A percentile compares a stretch with the other conserved stretches of the same genome.
These are phyloP conservation scores for Chrysolina oricalcia DNA, from an alignment of 2,888 invertebrate genomes.

Conservation along the genomic window DNA sequence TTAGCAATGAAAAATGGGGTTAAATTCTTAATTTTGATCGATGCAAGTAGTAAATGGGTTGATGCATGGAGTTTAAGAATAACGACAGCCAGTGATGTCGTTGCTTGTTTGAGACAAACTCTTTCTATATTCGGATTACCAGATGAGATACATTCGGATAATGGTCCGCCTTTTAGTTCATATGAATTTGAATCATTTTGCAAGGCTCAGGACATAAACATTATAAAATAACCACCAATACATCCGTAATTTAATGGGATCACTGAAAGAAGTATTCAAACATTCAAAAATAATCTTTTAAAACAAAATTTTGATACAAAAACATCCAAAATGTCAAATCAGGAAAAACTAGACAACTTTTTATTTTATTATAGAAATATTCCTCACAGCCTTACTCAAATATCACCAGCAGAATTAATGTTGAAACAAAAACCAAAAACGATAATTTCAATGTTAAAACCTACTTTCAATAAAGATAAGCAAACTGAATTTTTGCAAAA, in stretches of 20 bases:
- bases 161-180: constrained; percentile 54
- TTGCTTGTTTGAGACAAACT: constrained; percentile 43
- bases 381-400: constrained; percentile 29
- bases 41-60: constrained; percentile 51
- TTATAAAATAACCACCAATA: constrained; percentile 48
- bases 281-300: constrained; percentile 50
- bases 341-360: constrained; percentile 27
- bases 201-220: constrained; percentile 53
- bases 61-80: constrained; percentile 48
- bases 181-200: constrained; percentile 51
- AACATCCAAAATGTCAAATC: constrained; percentile 4
- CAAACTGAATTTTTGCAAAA: not conserved
- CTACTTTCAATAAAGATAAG: no score
- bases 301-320: constrained; percentile 30
- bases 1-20: constrained; percentile 2
- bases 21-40: constrained; percentile 46
- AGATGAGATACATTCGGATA: constrained; percentile 49
- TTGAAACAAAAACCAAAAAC: constrained; percentile 32
- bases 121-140: constrained; percentile 49
- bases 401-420: constrained; percentile 16
- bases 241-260: constrained; percentile 53
- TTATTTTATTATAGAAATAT: constrained; percentile 39
- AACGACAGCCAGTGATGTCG: constrained; percentile 40
- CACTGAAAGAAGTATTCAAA: constrained; percentile 52
- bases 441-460: constrained; percentile 26